These are phyloP conservation scores for Pandemis corylana DNA, from an alignment of 2,888 invertebrate species.

Conservation along the genomic window DNA sequence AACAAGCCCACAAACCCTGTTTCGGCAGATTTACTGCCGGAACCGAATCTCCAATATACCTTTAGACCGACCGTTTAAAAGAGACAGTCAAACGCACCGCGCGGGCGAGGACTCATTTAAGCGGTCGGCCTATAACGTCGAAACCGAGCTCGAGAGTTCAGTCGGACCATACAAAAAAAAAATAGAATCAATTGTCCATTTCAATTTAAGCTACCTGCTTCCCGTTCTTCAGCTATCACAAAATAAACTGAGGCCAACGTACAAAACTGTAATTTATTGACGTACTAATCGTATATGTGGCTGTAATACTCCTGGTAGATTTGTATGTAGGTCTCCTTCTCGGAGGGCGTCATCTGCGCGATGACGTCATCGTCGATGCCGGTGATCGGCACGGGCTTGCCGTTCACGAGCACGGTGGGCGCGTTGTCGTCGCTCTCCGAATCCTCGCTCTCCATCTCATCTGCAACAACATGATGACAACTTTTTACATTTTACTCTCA, in stretches of 20 bases:
- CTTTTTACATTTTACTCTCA: too few relatives aligned
- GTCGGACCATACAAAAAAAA: too few relatives aligned
- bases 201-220: too few relatives aligned
- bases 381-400: slow-evolving; percentile 91
- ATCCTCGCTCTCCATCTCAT: slow-evolving; percentile 89
- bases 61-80: too few relatives aligned
- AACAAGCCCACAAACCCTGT: too few relatives aligned
- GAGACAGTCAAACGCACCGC: too few relatives aligned
- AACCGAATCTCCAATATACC: neutral
- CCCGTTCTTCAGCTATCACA: neutral
- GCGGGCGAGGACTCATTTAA: too few relatives aligned
- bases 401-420: slow-evolving; percentile 93
- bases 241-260: neutral
- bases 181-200: too few relatives aligned
- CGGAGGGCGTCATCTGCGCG: slow-evolving; percentile 94
- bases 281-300: slow-evolving; percentile 90
- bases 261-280: neutral
- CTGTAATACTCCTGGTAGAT: slow-evolving; percentile 97
- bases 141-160: too few relatives aligned
- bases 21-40: neutral
- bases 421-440: slow-evolving; percentile 92
- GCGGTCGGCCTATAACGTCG: too few relatives aligned
- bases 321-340: slow-evolving; percentile 97
- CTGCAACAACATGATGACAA: slow-evolving; percentile 62
- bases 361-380: slow-evolving; percentile 95